Evolutionary conservation across 2,888 invertebrate genomes (phyloP).

Genomic region (Sabellastarte sp.): DNA sequence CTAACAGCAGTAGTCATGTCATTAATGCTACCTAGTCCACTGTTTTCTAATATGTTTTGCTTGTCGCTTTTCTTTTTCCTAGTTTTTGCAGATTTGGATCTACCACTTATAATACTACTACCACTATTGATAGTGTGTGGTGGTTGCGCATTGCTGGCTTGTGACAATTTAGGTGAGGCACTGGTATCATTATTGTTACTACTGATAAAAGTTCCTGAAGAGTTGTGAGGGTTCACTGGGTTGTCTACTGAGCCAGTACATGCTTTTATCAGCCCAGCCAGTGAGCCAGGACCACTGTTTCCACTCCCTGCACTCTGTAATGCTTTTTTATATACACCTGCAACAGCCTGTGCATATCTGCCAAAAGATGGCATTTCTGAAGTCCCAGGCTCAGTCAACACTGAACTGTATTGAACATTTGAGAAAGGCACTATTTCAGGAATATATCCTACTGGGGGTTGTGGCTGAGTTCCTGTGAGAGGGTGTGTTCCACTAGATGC

Average conservation of each 20-base stretch:
- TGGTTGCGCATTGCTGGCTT: neutral
- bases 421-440: no score
- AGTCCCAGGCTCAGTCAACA: no score
- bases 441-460: no score
- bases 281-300: no score
- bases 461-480: conserved; percentile 1
- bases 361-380: no score
- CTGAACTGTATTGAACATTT: no score
- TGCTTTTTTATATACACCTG: neutral
- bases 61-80: neutral
- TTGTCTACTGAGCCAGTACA: neutral
- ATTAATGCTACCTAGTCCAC: no score
- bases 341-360: neutral
- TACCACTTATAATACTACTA: neutral
- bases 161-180: neutral
- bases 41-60: neutral
- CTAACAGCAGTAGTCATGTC: no score
- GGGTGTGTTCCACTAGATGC: conserved; percentile 39
- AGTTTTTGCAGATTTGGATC: neutral
- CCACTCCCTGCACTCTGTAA: no score
- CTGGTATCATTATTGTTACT: neutral
- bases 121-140: neutral
- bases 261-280: no score
- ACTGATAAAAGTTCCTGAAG: neutral
- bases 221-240: neutral